Evolutionary conservation across 1,140 invertebrate genomes (phyloP), one percentile per base, ranked within the genome.

Genomic region (Pygmarrhopalites habei): DNA sequence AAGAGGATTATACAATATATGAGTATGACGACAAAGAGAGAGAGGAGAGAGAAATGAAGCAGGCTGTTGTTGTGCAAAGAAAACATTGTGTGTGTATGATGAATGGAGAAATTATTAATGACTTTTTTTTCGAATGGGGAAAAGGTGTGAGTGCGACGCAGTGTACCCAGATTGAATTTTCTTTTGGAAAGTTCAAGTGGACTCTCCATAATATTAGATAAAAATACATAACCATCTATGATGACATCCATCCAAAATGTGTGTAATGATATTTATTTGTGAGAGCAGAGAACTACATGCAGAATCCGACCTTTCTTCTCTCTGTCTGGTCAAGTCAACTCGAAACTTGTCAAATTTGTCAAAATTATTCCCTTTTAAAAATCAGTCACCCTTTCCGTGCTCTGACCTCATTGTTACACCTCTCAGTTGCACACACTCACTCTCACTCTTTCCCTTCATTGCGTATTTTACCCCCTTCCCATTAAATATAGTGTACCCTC

Each of bases 261-360:
- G 32, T 35, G 32, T 35, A 35, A 35, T 15, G 5, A 35, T 15
- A 35, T 7, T 35, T 35, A 35, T 35, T n/a, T n/a, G n/a, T n/a
- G n/a, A n/a, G n/a, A n/a, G n/a, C n/a, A n/a, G n/a, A n/a, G n/a
- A n/a, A n/a, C n/a, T n/a, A n/a, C n/a, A n/a, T n/a, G n/a, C n/a
- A n/a, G n/a, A n/a, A 15, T 35, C 15, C 32, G 15, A 7, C 5
- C 32, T 35, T 35, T 35, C 5, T 35, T 7, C 32, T 35, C 32
- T 35, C 15, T 35, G 5, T 35, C 32, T 28, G 39, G 32, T 43
- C 43, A 59, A 60, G 35, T 61, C 51, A 61, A 44, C 59, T 61
- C 53, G 59, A 61, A 61, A 61, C 49, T 61, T 61, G 59, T 61
- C 58, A 60, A 60, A 30, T 60, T 60, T 47, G 43, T 60, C 59